Base-by-base conservation (phyloP, 2,797 vertebrate species). In the Gouania willdenowi region DNA sequence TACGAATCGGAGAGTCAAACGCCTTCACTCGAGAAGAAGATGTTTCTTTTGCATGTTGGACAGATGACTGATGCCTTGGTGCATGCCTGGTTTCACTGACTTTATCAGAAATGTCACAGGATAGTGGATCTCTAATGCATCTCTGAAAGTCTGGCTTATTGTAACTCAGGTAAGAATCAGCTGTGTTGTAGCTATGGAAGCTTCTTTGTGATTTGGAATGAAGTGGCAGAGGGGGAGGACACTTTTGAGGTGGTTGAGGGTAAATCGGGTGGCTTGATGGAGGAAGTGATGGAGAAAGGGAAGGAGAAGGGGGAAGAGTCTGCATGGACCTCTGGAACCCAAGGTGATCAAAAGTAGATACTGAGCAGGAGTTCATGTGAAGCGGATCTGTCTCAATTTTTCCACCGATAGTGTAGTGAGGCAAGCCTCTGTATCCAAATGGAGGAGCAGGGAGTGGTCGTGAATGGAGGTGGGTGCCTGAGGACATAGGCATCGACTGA, bases 381-480 rank as follows among this genome's bases (percentile, higher is more conserved):
- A 87, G 84, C 22, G 91, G 89, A 64, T 93, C 92, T 18, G 87
- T 89, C 64, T 91, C 84, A 1, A 85, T 76, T 65, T 87, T 89
- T 15, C 87, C 83, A 4, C 69, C 37, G 0, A 81, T 44, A 8
- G 66, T 79, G 53, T 87, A 89, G 42, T 87, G 86, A 56, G 83
- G 72, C 18, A 88, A 54, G 19, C 86, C 85, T 40, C 85, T 79
- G n/a, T 85, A 90, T 39, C 84, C 79, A 1, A 85, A 60, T 0
- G 90, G 88, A 18, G 88, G 90, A 19, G 70, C 88, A 0, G 90
- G 90, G 13, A 91, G 79, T 32, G 90, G 89, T 4, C 89, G 88
- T 0, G 84, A 83, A 61, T 89, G 81, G 34, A 87, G 65, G 41
- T 81, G 80, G 45, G 72, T 89, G 39, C 82, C 77, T 23, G 86